Evolutionary conservation across 2,113 vertebrate genomes (phyloP), one percentile per base, ranked within the genome.

Genomic region (Megalops atlanticus): DNA sequence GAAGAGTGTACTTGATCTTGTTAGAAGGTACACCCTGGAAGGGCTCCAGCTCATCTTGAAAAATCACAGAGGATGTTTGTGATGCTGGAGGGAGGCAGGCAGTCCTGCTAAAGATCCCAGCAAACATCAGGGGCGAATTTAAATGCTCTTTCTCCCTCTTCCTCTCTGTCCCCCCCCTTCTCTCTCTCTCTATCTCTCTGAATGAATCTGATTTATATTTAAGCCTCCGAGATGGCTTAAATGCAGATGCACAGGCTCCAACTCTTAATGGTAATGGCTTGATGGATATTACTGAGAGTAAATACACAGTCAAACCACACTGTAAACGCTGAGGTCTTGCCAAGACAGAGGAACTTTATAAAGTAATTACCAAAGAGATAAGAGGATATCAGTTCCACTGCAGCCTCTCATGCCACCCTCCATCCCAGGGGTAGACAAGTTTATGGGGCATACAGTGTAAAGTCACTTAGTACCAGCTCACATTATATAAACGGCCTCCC

Each of bases 1-100:
- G 81, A 90, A 89, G 89, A 89, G 87, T 85, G 85, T 89, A 88
- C 85, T 90, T 92, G 90, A 93, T 93, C 90, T 92, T 52, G 90
- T 93, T 93, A 93, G 87, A 80, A 80, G 83, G 85, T 79, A 84
- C 16, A 41, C 76, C 85, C 83, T 87, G 85, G 86, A 90, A 80
- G 80, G 87, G 71, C 86, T 90, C 89, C 89, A 86, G 74, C 47
- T 78, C 80, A 76, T 87, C 87, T 80, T 10, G 76, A 74, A 82
- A 83, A 82, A 85, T 80, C 64, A 80, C 79, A 76, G 52, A 64
- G 81, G 69, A 68, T 80, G 69, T 52, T 78, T 81, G 38, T 43
- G 74, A 68, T 75, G 80, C 74, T 74, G 70, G 76, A 11, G 27
- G 80, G 52, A 39, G 71, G 76, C 35, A 14, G 18, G 35, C 38